Conservation (phyloP, 2,113 vertebrate species). For the Antechinus stuartii region DNA sequence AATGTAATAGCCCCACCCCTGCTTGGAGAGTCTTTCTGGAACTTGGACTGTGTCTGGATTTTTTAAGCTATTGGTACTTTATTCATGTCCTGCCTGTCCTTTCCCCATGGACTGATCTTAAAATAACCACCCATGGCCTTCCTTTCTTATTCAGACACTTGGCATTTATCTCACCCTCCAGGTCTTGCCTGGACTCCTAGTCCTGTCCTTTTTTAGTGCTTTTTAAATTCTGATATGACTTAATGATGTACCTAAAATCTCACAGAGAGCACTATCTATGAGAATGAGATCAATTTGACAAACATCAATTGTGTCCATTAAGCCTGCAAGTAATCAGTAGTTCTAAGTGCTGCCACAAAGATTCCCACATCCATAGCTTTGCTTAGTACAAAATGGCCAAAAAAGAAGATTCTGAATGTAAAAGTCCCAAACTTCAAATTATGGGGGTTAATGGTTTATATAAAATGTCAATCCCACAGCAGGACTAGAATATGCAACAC, state of each 20-base stretch:
- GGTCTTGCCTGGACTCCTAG: background rate
- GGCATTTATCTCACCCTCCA: background rate
- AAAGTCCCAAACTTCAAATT: background rate
- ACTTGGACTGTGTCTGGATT: background rate
- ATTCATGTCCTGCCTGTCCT: background rate
- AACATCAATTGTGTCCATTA: background rate
- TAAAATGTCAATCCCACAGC: background rate
- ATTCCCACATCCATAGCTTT: background rate
- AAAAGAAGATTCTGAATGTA: slow-evolving; percentile 2
- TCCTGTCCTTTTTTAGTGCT: background rate
- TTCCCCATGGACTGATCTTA: background rate
- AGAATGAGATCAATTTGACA: slow-evolving; percentile 35
- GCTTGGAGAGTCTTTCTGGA: background rate
- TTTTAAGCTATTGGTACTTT: background rate
- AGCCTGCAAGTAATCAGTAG: slow-evolving; percentile 30
- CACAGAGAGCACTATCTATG: background rate
- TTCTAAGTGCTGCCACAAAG: background rate
- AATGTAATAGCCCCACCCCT: background rate
- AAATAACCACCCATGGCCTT: background rate
- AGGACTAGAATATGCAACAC: background rate
- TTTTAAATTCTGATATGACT: background rate
- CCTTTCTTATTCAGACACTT: background rate
- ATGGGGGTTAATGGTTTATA: background rate
- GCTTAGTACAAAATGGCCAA: background rate
- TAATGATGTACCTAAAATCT: slow-evolving; percentile 21